These are phyloP conservation scores for Muscina levida DNA, from an alignment of 2,888 invertebrate species.

Conservation along the genomic window DNA sequence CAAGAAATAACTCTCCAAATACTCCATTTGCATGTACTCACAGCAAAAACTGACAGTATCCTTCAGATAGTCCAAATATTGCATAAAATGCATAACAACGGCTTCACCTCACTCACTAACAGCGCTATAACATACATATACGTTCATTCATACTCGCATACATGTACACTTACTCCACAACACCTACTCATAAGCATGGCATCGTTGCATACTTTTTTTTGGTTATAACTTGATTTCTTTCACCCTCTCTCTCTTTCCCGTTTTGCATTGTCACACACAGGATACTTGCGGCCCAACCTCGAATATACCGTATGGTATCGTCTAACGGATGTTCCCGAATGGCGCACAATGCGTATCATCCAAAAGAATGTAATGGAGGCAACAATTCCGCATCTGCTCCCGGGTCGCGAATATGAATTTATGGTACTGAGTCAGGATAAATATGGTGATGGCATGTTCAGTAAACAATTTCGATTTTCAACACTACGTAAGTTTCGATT, in stretches of 20 bases:
- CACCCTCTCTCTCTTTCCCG: no score
- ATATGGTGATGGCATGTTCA: conserved; percentile 93
- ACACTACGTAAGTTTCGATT: conserved; percentile 82
- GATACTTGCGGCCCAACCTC: conserved; percentile 87
- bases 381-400: conserved; percentile 87
- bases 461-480: conserved; percentile 88
- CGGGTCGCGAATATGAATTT: conserved; percentile 91
- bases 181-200: not conserved
- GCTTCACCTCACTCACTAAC: conserved; percentile 15
- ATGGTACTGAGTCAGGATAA: conserved; percentile 94
- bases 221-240: not conserved
- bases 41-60: no score
- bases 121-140: not conserved
- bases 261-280: conserved; percentile 76
- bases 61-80: no score
- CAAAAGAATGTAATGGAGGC: conserved; percentile 88
- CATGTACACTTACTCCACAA: not conserved
- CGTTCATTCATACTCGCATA: not conserved
- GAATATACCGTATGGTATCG: conserved; percentile 94
- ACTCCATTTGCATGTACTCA: no score
- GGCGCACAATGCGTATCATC: conserved; percentile 90
- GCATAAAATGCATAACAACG: no score
- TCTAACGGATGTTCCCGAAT: conserved; percentile 87
- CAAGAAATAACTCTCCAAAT: not conserved
- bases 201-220: not conserved